A percentile compares a stretch with the other conserved stretches of the same genome.
phyloP scores from a whole-genome alignment of 2,888 invertebrate genomes.

The Scrobipalpa costella region DNA sequence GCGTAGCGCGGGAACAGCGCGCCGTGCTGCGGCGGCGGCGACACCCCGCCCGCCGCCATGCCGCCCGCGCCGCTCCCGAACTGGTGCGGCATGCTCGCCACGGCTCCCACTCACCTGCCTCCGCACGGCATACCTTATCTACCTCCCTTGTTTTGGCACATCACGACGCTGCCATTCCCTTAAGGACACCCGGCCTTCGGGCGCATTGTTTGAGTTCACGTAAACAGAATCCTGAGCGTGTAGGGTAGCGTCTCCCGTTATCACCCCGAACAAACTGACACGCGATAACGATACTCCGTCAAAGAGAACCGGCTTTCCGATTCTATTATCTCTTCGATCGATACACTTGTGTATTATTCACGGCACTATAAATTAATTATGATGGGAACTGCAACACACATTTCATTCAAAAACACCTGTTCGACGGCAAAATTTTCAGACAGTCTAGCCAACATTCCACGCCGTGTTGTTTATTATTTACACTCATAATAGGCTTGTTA shows the following conservation, averaged over 20 bases:
- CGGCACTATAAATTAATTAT: slow-evolving; percentile 75
- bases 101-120: slow-evolving; percentile 70
- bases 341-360: slow-evolving; percentile 77
- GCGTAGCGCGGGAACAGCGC: slow-evolving; percentile 84
- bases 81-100: slow-evolving; percentile 89
- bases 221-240: slow-evolving; percentile 36
- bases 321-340: slow-evolving; percentile 57
- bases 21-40: slow-evolving; percentile 82
- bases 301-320: slow-evolving; percentile 37
- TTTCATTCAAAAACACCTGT: slow-evolving; percentile 90
- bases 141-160: slow-evolving; percentile 38
- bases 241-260: slow-evolving; percentile 46
- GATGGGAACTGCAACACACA: slow-evolving; percentile 78
- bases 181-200: slow-evolving; percentile 38
- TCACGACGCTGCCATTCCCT: slow-evolving; percentile 42
- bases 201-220: slow-evolving; percentile 29
- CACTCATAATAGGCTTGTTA: slow-evolving; percentile 34
- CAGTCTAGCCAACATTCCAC: slow-evolving; percentile 75
- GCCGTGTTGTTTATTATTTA: slow-evolving; percentile 42
- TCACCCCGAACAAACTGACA: slow-evolving; percentile 32
- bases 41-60: slow-evolving; percentile 89
- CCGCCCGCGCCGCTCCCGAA: slow-evolving; percentile 85
- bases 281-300: slow-evolving; percentile 28
- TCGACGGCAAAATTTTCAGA: slow-evolving; percentile 86
- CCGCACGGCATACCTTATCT: slow-evolving; percentile 54